phyloP scores from a whole-genome alignment of 1,140 invertebrate species.

The Piezodorus guildinii region DNA sequence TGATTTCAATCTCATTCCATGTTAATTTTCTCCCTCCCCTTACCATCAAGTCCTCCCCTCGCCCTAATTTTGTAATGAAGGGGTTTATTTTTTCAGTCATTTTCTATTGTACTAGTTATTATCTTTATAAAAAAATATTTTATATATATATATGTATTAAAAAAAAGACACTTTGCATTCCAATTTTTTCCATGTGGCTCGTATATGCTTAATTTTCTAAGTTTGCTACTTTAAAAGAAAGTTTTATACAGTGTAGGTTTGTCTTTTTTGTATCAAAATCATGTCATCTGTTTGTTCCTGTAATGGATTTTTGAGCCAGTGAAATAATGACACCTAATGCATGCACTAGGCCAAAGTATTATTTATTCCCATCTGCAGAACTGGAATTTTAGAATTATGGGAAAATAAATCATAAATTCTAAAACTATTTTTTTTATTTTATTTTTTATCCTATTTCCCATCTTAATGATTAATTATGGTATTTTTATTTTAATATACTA shows the following conservation, averaged over 20 bases:
- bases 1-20: constrained; percentile 14
- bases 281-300: constrained; percentile 17
- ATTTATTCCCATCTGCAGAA: constrained; percentile 26
- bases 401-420: constrained; percentile 22
- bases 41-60: neutral
- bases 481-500: too few relatives aligned
- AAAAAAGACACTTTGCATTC: constrained; percentile 24
- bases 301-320: constrained; percentile 8
- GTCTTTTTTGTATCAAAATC: constrained; percentile 19
- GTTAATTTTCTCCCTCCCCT: neutral
- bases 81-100: constrained; percentile 16
- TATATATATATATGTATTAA: constrained; percentile 22
- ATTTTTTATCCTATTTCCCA: neutral
- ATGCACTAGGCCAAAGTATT: constrained; percentile 27
- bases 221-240: constrained; percentile 20
- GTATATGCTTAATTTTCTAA: constrained; percentile 21
- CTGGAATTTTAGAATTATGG: constrained; percentile 23
- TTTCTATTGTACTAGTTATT: constrained; percentile 19
- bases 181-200: constrained; percentile 22
- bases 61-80: constrained; percentile 10
- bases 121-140: constrained; percentile 21
- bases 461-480: neutral
- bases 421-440: neutral
- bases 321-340: constrained; percentile 15
- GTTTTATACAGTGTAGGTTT: constrained; percentile 19